phyloP scores from a whole-genome alignment of 2,113 vertebrate species.

The Megalops atlanticus region DNA sequence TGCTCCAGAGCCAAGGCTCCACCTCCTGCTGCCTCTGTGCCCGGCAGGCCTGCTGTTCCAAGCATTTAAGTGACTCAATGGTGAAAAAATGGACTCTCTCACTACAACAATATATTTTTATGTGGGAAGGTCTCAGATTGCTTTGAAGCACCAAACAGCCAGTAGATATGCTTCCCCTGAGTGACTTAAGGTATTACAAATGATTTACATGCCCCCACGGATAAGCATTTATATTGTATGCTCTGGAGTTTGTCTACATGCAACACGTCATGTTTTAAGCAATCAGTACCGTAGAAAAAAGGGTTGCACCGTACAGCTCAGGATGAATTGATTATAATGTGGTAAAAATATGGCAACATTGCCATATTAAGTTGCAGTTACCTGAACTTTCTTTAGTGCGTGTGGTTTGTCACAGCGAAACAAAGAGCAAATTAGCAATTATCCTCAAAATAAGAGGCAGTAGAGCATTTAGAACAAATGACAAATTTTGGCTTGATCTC shows the following conservation, averaged over 20 bases:
- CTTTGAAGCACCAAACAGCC: background rate
- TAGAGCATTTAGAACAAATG: background rate
- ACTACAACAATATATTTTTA: background rate
- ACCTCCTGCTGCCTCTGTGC: background rate
- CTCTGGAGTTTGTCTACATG: background rate
- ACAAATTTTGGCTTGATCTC: background rate
- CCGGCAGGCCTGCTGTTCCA: background rate
- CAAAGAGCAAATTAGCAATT: background rate
- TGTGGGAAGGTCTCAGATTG: background rate
- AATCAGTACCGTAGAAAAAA: too few species aligned
- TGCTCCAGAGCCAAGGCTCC: background rate
- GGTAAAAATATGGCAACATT: background rate
- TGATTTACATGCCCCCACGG: background rate
- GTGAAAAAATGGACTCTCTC: background rate
- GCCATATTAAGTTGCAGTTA: too few species aligned
- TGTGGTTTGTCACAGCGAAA: background rate
- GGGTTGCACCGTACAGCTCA: background rate
- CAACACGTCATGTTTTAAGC: background rate
- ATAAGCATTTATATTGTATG: too few species aligned
- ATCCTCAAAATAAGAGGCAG: background rate
- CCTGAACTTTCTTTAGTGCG: background rate
- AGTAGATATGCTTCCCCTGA: background rate
- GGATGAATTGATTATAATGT: background rate
- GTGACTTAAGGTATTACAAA: background rate
- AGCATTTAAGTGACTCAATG: background rate